A percentile compares a stretch with the other conserved stretches of the same genome.
Evolutionary conservation across 2,113 vertebrate species (phyloP).

Genomic region (Vireo altiloquus): DNA sequence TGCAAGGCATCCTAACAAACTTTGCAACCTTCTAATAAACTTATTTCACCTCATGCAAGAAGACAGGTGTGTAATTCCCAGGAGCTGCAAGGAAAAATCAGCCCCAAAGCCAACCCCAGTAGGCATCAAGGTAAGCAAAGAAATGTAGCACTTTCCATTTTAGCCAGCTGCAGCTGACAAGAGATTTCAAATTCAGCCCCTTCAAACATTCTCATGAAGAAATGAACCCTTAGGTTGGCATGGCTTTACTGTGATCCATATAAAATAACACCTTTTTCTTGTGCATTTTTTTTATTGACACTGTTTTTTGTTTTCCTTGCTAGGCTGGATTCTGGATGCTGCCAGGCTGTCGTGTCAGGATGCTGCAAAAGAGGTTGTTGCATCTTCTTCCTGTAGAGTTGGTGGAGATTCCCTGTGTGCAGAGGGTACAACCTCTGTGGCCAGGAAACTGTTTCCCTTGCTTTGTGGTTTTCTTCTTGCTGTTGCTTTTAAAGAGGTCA

Average conservation of each 20-base stretch:
- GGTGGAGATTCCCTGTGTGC: neutral
- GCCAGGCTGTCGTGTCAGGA: neutral
- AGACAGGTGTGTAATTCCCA: neutral
- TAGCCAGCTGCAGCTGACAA: neutral
- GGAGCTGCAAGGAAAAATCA: neutral
- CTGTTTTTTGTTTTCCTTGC: neutral
- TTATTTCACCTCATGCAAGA: neutral
- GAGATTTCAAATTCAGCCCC: neutral
- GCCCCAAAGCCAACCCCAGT: neutral
- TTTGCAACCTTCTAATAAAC: neutral
- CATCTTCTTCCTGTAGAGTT: neutral
- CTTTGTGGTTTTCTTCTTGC: neutral
- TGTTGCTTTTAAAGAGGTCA: neutral
- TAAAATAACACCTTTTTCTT: neutral
- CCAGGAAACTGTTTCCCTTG: neutral
- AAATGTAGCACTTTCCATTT: neutral
- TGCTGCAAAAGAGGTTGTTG: neutral
- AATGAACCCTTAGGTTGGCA: neutral
- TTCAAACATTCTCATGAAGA: neutral
- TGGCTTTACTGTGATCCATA: neutral
- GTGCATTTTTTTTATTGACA: neutral
- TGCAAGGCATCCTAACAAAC: neutral
- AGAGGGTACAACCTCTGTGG: neutral
- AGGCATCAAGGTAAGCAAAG: neutral
- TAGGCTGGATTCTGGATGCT: conserved; percentile 23